Evolutionary conservation across 2,888 invertebrate species (phyloP).

Genomic region (Cloeon dipterum): DNA sequence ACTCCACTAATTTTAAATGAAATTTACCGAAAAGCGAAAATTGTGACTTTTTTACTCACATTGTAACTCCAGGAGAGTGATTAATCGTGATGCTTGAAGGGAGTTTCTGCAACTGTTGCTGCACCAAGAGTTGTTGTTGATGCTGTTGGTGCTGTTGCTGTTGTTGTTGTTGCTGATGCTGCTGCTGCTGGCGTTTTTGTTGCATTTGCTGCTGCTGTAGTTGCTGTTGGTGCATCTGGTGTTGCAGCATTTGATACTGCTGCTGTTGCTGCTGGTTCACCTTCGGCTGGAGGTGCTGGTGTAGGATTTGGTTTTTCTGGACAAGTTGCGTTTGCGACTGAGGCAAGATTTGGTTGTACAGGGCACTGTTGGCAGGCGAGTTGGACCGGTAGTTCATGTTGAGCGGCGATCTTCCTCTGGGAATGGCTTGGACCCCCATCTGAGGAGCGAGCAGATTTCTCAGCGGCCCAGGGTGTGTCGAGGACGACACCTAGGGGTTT

Average conservation of each 20-base stretch:
- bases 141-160: conserved; percentile 18
- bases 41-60: too few species aligned
- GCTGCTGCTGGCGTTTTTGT: too few species aligned
- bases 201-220: too few species aligned
- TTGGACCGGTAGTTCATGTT: too few species aligned
- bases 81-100: conserved; percentile 6
- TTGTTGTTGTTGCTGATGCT: conserved; percentile 17
- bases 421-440: too few species aligned
- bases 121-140: conserved; percentile 13
- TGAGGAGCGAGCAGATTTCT: neutral
- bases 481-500: conserved; percentile 38
- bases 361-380: conserved; percentile 1
- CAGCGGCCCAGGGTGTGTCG: conserved; percentile 26
- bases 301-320: conserved; percentile 17
- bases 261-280: conserved; percentile 10
- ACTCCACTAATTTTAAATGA: too few species aligned
- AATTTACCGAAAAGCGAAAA: too few species aligned
- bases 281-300: conserved; percentile 18
- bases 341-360: conserved; percentile 1
- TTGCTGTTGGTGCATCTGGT: conserved; percentile 14
- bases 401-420: too few species aligned
- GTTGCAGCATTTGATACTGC: conserved; percentile 11
- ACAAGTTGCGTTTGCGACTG: conserved; percentile 11
- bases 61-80: too few species aligned
- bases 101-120: conserved; percentile 16